phyloP scores from a whole-genome alignment of 30 jellyfish, hydroid and myxozoan species.

The Cassiopea andromeda region DNA sequence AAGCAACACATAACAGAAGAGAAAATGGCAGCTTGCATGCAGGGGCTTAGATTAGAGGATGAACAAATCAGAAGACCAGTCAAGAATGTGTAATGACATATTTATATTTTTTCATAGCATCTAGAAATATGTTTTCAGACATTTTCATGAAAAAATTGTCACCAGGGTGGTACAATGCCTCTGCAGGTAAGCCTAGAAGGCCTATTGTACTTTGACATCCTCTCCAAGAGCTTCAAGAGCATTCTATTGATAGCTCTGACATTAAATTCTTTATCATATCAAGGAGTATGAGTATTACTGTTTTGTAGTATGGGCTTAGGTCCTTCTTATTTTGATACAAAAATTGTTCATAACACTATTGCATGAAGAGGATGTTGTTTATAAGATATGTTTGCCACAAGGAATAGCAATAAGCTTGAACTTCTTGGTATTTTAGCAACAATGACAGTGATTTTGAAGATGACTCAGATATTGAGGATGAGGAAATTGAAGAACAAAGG shows the following conservation, averaged over 20 bases:
- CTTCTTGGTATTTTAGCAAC: slow-evolving; percentile 12
- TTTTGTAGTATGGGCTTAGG: too few species aligned
- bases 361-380: too few species aligned
- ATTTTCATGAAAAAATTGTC: too few species aligned
- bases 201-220: too few species aligned
- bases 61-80: slow-evolving; percentile 27
- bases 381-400: neutral
- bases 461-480: slow-evolving; percentile 63
- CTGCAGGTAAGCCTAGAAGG: too few species aligned
- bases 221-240: too few species aligned
- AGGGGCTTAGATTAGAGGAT: slow-evolving; percentile 42
- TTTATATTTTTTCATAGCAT: neutral
- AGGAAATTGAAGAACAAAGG: slow-evolving; percentile 39
- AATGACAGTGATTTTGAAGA: slow-evolving; percentile 78
- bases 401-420: neutral
- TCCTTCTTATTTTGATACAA: too few species aligned
- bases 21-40: slow-evolving; percentile 79
- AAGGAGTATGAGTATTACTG: too few species aligned
- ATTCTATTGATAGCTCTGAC: too few species aligned
- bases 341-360: too few species aligned
- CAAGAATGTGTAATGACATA: slow-evolving; percentile 22
- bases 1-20: slow-evolving; percentile 76
- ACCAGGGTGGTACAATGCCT: too few species aligned
- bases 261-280: too few species aligned
- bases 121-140: neutral